Evolutionary conservation across 37 sponge, comb jelly and placozoan species (phyloP).

Genomic region (Spongilla lacustris): DNA sequence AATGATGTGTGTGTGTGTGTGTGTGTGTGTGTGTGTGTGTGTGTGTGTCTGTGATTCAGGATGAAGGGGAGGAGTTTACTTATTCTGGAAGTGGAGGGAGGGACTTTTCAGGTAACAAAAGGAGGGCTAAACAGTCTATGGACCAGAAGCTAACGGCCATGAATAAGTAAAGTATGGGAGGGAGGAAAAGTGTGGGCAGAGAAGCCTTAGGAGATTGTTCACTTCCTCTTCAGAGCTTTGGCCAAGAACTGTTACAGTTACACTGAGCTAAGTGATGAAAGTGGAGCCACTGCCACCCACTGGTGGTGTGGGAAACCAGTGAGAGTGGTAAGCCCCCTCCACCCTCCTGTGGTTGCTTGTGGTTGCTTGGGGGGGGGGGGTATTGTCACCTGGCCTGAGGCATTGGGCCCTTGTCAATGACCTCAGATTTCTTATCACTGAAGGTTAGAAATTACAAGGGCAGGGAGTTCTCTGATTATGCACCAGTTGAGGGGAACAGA

Average conservation of each 20-base stretch:
- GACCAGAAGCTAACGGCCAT: constrained; percentile 95
- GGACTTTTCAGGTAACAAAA: constrained; percentile 93
- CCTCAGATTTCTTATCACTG: background rate
- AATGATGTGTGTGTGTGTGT: too few species aligned
- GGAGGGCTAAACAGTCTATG: constrained; percentile 88
- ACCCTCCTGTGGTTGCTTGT: constrained; percentile 86
- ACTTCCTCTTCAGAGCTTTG: constrained; percentile 53
- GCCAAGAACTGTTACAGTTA: constrained; percentile 85
- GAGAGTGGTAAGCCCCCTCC: constrained; percentile 69
- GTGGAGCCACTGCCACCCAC: constrained; percentile 73
- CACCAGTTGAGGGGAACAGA: constrained; percentile 89
- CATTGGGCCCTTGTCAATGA: too few species aligned
- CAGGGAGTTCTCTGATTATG: constrained; percentile 79
- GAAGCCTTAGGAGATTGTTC: background rate
- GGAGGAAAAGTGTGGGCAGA: background rate
- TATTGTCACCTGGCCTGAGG: constrained; percentile 55
- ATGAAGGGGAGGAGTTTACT: constrained; percentile 86
- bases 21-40: too few species aligned
- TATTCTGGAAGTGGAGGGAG: constrained; percentile 96
- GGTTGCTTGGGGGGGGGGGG: constrained; percentile 81
- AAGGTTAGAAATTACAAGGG: constrained; percentile 86
- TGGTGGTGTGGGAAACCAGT: constrained; percentile 91
- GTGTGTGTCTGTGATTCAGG: constrained; percentile 4
- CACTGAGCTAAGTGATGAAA: constrained; percentile 78
- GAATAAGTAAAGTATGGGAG: constrained; percentile 61